Conservation (phyloP, 2,888 invertebrate genomes). For the Mimachlamys varia region DNA sequence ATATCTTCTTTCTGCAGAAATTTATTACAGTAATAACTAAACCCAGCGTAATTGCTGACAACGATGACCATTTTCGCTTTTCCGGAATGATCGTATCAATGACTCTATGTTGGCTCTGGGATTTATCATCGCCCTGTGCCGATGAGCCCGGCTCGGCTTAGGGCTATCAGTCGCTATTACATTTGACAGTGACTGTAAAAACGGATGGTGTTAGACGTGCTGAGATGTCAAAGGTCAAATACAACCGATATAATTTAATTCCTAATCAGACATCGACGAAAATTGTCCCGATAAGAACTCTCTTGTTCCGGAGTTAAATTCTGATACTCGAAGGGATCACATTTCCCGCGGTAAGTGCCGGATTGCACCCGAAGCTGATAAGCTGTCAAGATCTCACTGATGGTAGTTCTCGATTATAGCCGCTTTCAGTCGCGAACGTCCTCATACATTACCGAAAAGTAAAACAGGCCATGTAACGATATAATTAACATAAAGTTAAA, state of each 20-base stretch:
- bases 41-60: neutral
- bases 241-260: conserved; percentile 36
- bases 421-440: neutral
- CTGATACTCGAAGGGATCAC: conserved; percentile 1
- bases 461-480: neutral
- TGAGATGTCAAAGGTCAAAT: conserved; percentile 36
- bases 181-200: conserved; percentile 22
- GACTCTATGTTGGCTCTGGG: conserved; percentile 10
- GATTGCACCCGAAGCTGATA: conserved; percentile 29
- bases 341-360: neutral
- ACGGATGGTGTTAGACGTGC: conserved; percentile 15
- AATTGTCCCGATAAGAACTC: conserved; percentile 31
- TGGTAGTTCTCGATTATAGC: conserved; percentile 3
- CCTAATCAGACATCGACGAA: conserved; percentile 29
- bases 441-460: neutral
- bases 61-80: neutral
- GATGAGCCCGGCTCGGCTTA: neutral
- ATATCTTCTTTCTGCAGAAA: conserved; percentile 6
- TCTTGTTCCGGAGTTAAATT: conserved; percentile 34
- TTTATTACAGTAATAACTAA: conserved; percentile 18
- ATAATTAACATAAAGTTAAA: neutral
- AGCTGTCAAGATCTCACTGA: conserved; percentile 1
- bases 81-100: conserved; percentile 34
- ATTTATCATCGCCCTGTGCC: neutral
- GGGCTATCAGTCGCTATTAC: conserved; percentile 25